These are phyloP conservation scores for Parasteatoda tepidariorum DNA, from an alignment of 1,140 invertebrate species.

Conservation along the genomic window DNA sequence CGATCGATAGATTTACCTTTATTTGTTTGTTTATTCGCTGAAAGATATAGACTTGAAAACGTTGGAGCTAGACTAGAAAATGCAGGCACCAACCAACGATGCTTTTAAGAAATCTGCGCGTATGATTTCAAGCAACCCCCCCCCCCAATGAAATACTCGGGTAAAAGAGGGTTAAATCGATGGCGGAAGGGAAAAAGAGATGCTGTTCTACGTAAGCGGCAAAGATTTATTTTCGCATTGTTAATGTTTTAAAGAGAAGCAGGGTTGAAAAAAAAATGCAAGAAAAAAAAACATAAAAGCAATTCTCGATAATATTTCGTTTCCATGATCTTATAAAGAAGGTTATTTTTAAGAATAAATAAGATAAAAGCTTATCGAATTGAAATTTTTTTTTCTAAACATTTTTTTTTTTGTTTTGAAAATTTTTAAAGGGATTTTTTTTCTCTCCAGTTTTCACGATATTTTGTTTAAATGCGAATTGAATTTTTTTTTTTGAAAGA, in stretches of 20 bases:
- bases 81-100: not conserved
- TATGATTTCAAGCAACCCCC: not conserved
- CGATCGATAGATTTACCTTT: no score
- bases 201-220: not conserved
- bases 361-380: not conserved
- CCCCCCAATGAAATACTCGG: no score
- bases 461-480: not conserved
- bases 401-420: not conserved
- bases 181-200: not conserved
- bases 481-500: not conserved
- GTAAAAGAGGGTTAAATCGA: no score
- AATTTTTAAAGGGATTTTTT: not conserved
- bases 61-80: no score
- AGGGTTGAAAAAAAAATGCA: not conserved
- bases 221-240: not conserved
- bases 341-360: not conserved
- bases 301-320: not conserved
- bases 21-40: no score
- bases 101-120: not conserved
- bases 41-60: no score
- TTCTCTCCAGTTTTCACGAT: not conserved
- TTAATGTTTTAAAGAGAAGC: not conserved
- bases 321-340: not conserved
- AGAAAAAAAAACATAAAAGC: not conserved
- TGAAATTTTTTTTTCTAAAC: no score